phyloP scores from a whole-genome alignment of 1,140 invertebrate genomes.

The Nasonia longicornis region DNA sequence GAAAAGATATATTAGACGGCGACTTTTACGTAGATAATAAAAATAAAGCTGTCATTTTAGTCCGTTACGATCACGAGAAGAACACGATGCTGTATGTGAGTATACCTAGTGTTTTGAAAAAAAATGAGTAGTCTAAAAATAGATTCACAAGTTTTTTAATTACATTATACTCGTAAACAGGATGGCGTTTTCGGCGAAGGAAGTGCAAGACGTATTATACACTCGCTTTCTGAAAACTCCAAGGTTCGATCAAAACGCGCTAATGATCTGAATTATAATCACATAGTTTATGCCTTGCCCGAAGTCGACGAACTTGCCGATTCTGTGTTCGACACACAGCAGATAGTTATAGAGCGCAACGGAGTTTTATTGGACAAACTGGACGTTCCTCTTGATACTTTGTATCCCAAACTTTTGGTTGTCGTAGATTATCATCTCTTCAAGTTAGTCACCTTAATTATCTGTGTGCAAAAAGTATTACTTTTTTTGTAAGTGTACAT shows the following conservation, averaged over 20 bases:
- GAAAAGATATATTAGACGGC: neutral
- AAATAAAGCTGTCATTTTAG: constrained; percentile 13
- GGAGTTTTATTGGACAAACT: constrained; percentile 4
- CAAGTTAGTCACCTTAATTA: neutral
- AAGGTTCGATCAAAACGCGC: neutral
- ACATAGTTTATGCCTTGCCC: neutral
- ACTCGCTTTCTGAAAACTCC: neutral
- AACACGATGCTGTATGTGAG: neutral
- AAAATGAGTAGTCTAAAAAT: too few species aligned
- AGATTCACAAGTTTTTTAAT: too few species aligned
- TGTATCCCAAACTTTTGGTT: constrained; percentile 10
- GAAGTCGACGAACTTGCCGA: neutral
- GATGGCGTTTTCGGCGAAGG: constrained; percentile 13
- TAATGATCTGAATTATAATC: neutral
- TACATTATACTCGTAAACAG: neutral
- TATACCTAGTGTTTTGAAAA: neutral
- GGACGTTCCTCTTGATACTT: neutral
- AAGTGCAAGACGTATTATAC: neutral
- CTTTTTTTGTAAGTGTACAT: too few species aligned
- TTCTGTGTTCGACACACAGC: neutral
- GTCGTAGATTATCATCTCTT: constrained; percentile 10
- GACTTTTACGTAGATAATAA: neutral
- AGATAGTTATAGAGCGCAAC: neutral
- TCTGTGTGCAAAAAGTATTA: too few species aligned
- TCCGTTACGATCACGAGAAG: neutral